Evolutionary conservation across 2,113 vertebrate species (phyloP), one percentile per base, ranked within the genome.

Genomic region (Octodon degus): DNA sequence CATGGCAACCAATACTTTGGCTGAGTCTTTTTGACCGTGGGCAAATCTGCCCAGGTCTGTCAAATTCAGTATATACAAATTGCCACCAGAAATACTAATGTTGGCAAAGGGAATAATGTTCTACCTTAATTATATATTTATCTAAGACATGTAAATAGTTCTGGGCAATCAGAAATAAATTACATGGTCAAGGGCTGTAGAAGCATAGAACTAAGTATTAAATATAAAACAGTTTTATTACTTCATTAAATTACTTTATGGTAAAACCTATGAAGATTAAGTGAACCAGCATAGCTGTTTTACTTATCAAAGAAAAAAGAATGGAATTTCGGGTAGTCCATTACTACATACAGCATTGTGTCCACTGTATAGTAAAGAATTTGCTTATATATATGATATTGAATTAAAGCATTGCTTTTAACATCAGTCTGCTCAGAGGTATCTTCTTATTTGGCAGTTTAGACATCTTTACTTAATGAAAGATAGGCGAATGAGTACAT

Each of bases 1-100:
- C 95, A 98, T 97, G 96, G 96, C 96, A 97, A 97, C 97, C 81
- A 58, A 93, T 77, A 91, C 72, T 94, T 86, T 91, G 76, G n/a
- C 55, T 90, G 84, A 93, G 72, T 95, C 80, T 88, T 95, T 94
- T 63, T 96, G 91, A 97, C 95, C 5, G 0, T 72, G 72, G 89
- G 80, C 86, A 94, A 96, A 96, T 97, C 91, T 94, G 22, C 58
- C 86, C 87, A 93, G 89, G 86, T 74, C 81, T 98, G 93, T 96
- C 79, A 97, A 89, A 96, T 96, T 91, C 50, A 93, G 22, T 90
- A 88, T 86, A 50, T 95, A 25, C n/a, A 95, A 97, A 94, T 82
- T 96, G 20, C 43, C 76, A 67, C 91, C 72, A 93, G 86, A 96
- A 90, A 95, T 91, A 94, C 90, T 95, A 94, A 83, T 40, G 63